Evolutionary conservation across 1,140 invertebrate species (phyloP), one percentile per base, ranked within the genome.

Genomic region (Rhynchophorus ferrugineus): DNA sequence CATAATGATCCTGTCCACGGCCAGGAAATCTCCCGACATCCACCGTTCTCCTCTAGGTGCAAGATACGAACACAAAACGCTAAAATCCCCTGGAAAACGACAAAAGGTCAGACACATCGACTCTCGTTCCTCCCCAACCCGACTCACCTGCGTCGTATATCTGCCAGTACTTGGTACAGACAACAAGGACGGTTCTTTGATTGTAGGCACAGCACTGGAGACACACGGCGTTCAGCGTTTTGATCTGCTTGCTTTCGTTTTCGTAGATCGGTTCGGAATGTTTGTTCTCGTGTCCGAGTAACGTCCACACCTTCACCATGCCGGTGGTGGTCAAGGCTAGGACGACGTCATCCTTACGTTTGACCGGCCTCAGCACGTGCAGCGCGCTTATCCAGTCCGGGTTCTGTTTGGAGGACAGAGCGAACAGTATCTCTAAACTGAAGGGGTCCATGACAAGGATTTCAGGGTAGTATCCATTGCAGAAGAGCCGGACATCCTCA

Each of bases 331-430:
- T 95, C 37, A 98, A 80, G 13, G 91, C 96, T 60, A 99, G 75
- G 3, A 98, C 88, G 5, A 98, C 93, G 73, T 98, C 95, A 75
- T 97, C 93, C 83, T 85, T 91, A 64, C 87, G 81, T 64, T 89
- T 89, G 61, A 83, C 84, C 51, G 95, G 93, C 53, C 89, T 76
- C 16, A 98, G 73, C 14, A 94, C 87, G 72, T 97, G 92, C 44
- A 98, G 79, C 42, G 95, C 91, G 65, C 89, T 93, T 58, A 99
- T 95, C 95, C 96, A 99, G 65, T 99, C 95, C 0, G 95, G 93
- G 69, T 94, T 93, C 29, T 97, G 88, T 68, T 91, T 84, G 0
- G 95, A 98, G 58, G 87, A 89, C n/a, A 99, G 73, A 8, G 81
- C 84, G 69, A 94, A 95, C 1, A 96, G 70, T 14, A 97, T 83